Evolutionary conservation across 2,797 vertebrate species (phyloP), one percentile per base, ranked within the genome.

Genomic region (Austrolebias charrua): DNA sequence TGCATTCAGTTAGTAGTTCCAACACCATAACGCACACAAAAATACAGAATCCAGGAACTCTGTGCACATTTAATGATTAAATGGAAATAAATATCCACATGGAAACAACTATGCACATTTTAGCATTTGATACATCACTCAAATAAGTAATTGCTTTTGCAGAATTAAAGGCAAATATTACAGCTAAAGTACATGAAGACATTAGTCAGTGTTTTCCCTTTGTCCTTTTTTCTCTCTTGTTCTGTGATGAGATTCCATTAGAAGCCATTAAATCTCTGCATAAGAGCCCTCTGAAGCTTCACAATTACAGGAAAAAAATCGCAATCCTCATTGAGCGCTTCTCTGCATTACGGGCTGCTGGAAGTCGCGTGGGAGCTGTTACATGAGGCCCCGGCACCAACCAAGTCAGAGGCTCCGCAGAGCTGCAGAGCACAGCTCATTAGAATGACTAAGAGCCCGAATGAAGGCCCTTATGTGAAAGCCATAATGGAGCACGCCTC

Each of bases 171-270:
- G 49, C 47, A 53, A 73, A 73, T 52, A 45, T 63, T 54, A 61
- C 60, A 63, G 65, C 55, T 60, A 56, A 78, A 74, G 79, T 76
- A 66, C 63, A 69, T 14, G 44, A 76, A 69, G 60, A 69, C 71
- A 80, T 81, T 80, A 80, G 71, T 76, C 71, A 20, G 51, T 56
- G 69, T 79, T 81, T 76, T 74, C 73, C 58, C 76, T 72, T 49
- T 29, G 56, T 81, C 68, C 66, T 60, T 47, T 47, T 66, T 66
- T 66, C 49, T 67, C 73, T 77, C 81, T 81, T 70, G 73, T 79
- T 78, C 84, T 75, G 75, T 79, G 87, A 90, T 86, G 85, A 90
- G 90, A 88, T 89, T 86, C 90, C 90, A 92, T 93, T 92, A 90
- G 88, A 85, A 69, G 48, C 89, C 91, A 92, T 92, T 92, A 92